Conservation (phyloP, 2,888 invertebrate genomes). For the Machimus atricapillus region DNA sequence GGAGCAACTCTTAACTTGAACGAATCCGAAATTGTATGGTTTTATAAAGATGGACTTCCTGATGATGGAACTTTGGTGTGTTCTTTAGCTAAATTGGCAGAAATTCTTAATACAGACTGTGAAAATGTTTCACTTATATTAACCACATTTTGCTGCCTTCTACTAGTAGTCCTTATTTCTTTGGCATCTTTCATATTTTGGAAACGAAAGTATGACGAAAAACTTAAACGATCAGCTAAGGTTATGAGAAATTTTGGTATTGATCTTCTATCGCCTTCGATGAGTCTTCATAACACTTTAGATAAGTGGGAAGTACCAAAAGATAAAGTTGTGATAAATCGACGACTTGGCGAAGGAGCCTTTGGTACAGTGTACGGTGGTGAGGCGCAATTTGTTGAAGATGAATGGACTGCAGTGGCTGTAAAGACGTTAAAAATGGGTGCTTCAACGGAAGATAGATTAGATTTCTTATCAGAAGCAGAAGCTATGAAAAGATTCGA, state of each 20-base stretch:
- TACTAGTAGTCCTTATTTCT: constrained; percentile 66
- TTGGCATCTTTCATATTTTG: constrained; percentile 70
- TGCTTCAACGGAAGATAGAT: constrained; percentile 82
- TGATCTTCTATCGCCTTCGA: constrained; percentile 65
- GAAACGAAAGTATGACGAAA: constrained; percentile 72
- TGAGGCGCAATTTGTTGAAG: constrained; percentile 73
- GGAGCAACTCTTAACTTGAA: constrained; percentile 67
- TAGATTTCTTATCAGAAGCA: constrained; percentile 91
- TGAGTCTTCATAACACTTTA: constrained; percentile 64
- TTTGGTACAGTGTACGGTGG: constrained; percentile 90
- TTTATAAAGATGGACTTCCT: constrained; percentile 69
- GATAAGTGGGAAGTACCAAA: constrained; percentile 90
- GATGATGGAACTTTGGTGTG: constrained; percentile 76
- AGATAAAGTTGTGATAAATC: constrained; percentile 83
- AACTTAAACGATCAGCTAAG: constrained; percentile 70
- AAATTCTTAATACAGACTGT: constrained; percentile 73
- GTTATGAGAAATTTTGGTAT: constrained; percentile 77
- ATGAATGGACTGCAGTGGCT: constrained; percentile 84
- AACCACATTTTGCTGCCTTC: constrained; percentile 69
- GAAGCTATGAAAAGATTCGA: constrained; percentile 94
- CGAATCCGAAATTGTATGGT: constrained; percentile 69
- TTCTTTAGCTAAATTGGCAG: constrained; percentile 72
- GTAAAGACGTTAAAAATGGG: constrained; percentile 89
- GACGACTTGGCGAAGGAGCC: constrained; percentile 87
- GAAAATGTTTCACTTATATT: constrained; percentile 68